Conservation (phyloP, 2,113 vertebrate species). For the Antigone vipio region DNA sequence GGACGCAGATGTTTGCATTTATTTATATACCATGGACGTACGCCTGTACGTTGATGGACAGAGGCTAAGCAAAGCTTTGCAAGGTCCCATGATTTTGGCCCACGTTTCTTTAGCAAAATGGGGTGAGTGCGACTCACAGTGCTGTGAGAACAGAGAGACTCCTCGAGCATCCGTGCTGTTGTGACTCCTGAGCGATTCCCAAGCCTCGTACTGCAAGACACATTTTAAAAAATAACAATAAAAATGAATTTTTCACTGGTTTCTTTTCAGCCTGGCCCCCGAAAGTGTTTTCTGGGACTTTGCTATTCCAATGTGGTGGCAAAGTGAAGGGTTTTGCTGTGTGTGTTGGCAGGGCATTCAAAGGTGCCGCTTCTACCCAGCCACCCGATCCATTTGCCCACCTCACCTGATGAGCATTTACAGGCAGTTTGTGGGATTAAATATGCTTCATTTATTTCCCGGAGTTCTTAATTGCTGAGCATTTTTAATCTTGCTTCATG, state of each 20-base stretch:
- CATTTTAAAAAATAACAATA: background rate
- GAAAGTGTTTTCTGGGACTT: background rate
- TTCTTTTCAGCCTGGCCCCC: background rate
- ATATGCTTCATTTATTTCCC: background rate
- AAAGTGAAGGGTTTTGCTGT: background rate
- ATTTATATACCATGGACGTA: no score
- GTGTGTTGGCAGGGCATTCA: background rate
- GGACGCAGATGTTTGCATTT: rapidly evolving
- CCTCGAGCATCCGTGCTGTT: rapidly evolving
- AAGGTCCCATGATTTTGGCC: background rate
- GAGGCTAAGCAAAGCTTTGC: background rate
- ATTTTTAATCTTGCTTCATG: background rate
- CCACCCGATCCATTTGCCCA: background rate
- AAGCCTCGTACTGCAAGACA: no score
- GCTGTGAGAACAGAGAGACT: background rate
- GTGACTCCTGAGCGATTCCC: background rate
- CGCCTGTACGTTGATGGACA: background rate
- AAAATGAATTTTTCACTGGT: background rate
- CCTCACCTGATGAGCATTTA: background rate
- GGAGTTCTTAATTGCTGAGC: background rate
- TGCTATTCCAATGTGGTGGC: background rate
- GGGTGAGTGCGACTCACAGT: background rate
- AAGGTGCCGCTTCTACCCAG: background rate
- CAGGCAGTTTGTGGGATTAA: background rate
- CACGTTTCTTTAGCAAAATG: background rate